Base-by-base conservation (phyloP, 1,140 invertebrate species). In the Monochamus saltuarius region DNA sequence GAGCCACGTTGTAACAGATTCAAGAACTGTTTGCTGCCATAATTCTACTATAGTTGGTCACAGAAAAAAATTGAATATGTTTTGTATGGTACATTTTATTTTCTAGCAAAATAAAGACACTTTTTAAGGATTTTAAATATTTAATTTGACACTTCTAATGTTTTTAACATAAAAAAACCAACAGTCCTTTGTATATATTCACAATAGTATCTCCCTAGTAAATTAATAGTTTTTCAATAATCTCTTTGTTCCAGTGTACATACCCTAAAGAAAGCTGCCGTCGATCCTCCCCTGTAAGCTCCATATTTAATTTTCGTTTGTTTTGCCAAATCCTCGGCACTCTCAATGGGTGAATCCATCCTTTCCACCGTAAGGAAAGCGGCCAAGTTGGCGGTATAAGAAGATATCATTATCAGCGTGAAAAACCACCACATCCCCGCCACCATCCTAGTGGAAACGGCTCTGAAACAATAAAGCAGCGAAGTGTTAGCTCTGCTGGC, bases 241-340 rank as follows among this genome's bases (percentile, higher is more conserved):
- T 6, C 22, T 3, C 22, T 29, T 29, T 29, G 2, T 29, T 6
- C 6, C 22, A 29, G 22, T 51, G 38, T 22, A 57, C 47, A 61
- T 83, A 97, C 94, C 80, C 90, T 85, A 72, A 97, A 97, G 78
- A 97, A 97, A 39, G 90, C 87, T 7, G 90, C 90, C 0, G 94
- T 98, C 34, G 93, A 94, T 37, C 96, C 95, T 42, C 90, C 92
- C 73, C 89, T 85, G 11, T 97, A 79, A n/a, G 92, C 92, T 2
- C 97, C 97, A 75, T 99, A 99, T 78, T 96, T 94, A 65, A 99
- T 97, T 80, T 94, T 92, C 0, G 92, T 95, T 78, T 99, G 96
- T 76, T 95, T 95, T 7, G 95, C 93, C 45, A 99, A 81, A 79
- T 98, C 97, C 76, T 98, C 95, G 0, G 94, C 92, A 70, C 89